Evolutionary conservation across 2,113 vertebrate species (phyloP).

Genomic region (Pristiophorus japonicus): DNA sequence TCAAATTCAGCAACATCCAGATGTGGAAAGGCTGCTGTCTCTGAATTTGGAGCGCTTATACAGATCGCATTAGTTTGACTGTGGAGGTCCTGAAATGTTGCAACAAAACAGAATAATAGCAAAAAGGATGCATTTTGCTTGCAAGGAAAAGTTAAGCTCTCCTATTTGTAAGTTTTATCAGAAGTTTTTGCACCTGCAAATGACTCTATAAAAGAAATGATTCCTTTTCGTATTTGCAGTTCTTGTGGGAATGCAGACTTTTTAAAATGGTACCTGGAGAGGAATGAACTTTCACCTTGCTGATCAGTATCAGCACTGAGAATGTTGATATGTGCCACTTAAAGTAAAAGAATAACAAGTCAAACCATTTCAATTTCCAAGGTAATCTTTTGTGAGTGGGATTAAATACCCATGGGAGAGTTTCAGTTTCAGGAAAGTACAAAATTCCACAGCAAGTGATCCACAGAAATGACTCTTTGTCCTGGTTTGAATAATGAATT

Average conservation of each 20-base stretch:
- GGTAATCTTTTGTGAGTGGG: neutral
- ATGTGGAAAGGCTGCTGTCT: neutral
- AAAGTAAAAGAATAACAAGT: neutral
- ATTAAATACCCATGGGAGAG: neutral
- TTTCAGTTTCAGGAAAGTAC: neutral
- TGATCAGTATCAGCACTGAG: neutral
- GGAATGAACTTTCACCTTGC: neutral
- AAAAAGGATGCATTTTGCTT: neutral
- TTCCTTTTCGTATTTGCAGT: neutral
- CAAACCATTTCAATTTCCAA: neutral
- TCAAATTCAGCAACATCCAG: neutral
- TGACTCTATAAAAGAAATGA: neutral
- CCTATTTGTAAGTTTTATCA: neutral
- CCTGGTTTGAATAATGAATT: neutral
- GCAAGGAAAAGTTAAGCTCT: neutral
- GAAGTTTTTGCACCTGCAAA: neutral
- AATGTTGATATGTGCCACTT: neutral
- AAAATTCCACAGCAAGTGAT: neutral
- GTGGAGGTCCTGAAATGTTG: neutral
- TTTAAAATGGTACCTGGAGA: neutral
- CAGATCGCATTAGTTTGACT: neutral
- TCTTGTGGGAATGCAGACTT: neutral
- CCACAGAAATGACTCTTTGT: neutral
- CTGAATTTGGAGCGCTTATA: neutral
- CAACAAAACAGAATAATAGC: neutral